These are phyloP conservation scores for Nerophis lumbriciformis DNA, from an alignment of 2,113 vertebrate genomes.

Conservation along the genomic window DNA sequence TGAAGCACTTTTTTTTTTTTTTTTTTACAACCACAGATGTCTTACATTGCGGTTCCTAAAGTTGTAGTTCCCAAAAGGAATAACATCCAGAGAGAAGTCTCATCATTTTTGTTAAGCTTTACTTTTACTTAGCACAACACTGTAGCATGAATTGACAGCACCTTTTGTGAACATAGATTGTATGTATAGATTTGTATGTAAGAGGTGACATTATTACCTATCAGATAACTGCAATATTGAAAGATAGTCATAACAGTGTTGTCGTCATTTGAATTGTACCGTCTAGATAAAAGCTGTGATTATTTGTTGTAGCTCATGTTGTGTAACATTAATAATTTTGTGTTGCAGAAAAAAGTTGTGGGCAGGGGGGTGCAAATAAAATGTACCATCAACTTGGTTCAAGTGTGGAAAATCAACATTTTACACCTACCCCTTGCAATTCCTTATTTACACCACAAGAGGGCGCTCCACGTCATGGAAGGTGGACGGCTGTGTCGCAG, in stretches of 20 bases:
- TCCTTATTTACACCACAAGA: slow-evolving; percentile 35
- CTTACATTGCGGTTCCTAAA: slow-evolving; percentile 12
- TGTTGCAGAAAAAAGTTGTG: neutral
- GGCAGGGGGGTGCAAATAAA: neutral
- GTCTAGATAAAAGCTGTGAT: neutral
- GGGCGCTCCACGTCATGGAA: slow-evolving; percentile 41
- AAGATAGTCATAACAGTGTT: slow-evolving; percentile 31
- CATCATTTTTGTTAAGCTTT: neutral
- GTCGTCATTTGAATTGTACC: slow-evolving; percentile 21
- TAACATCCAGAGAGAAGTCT: neutral
- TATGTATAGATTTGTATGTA: slow-evolving; percentile 51
- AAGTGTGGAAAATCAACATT: neutral
- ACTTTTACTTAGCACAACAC: slow-evolving; percentile 52
- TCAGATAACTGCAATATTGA: neutral
- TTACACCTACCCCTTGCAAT: neutral
- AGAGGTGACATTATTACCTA: neutral
- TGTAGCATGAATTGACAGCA: slow-evolving; percentile 70
- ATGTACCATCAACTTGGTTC: neutral
- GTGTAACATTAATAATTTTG: neutral
- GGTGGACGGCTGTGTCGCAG: slow-evolving; percentile 57
- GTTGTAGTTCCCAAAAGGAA: neutral
- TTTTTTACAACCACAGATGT: neutral
- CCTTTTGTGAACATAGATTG: slow-evolving; percentile 53
- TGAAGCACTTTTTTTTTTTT: neutral
- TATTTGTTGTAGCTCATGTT: neutral